Evolutionary conservation across 2,797 vertebrate genomes (phyloP), one percentile per base, ranked within the genome.

Genomic region (Margarornis squamiger): DNA sequence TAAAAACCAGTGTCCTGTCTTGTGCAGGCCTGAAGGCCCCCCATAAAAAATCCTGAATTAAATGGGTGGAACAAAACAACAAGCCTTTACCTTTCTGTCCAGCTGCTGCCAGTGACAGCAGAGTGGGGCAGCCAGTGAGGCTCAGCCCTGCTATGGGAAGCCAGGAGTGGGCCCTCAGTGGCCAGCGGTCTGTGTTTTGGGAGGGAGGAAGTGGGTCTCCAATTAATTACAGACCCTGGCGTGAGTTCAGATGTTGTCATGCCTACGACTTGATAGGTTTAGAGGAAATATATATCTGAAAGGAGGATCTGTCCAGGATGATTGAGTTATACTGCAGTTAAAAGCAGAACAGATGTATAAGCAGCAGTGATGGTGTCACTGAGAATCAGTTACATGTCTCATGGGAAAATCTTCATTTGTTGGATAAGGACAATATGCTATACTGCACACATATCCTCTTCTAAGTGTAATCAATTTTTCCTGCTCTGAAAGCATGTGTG

Each of bases 351-450:
- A 98, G 98, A 98, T 98, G 98, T 96, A 95, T 96, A 96, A 96
- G 93, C 96, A 97, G 97, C 94, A 95, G 93, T 58, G 57, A 90
- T 90, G 77, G 97, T 97, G 97, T 97, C 93, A 79, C 76, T 83
- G 94, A 96, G 97, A 97, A 97, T 97, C 96, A 96, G 91, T 97
- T 97, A 96, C 77, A 65, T 87, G 80, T 97, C 98, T 97, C 97
- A 88, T 93, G 97, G 97, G 97, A 97, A 89, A 96, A 96, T 80
- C 97, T 97, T 98, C 96, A 97, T 98, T 98, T 98, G 98, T 98
- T 98, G 98, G 96, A 98, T 98, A 95, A 97, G 91, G 93, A 95
- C 98, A 97, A 97, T 97, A 97, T 97, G 97, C 94, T 96, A 93
- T 95, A 96, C 76, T 92, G 92, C 59, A 91, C 66, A 92, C 34